Percentiles rank a stretch among this genome's conserved stretches.
Evolutionary conservation across 2,797 vertebrate genomes (phyloP).

Genomic region (Darevskia nairensis): DNA sequence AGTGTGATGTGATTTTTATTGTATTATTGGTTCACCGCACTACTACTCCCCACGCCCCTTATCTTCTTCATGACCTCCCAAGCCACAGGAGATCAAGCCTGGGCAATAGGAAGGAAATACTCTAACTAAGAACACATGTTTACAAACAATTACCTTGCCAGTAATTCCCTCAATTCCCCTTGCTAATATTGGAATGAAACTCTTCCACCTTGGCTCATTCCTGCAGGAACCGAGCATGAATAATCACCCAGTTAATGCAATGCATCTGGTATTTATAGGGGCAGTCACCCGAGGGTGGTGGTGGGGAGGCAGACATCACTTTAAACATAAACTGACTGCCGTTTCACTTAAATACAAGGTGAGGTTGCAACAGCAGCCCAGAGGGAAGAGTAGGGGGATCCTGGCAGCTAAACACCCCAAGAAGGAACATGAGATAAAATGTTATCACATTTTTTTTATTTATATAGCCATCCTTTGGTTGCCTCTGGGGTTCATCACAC

Average conservation of each 20-base stretch:
- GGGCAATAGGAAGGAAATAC: constrained; percentile 56
- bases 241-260: constrained; percentile 70
- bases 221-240: constrained; percentile 53
- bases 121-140: constrained; percentile 72
- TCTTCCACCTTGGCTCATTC: constrained; percentile 63
- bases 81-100: constrained; percentile 40
- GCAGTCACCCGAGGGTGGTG: constrained; percentile 30
- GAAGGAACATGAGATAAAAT: background rate
- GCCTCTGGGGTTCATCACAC: too few relatives aligned
- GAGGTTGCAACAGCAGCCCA: constrained; percentile 65
- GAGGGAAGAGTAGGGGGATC: constrained; percentile 35
- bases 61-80: constrained; percentile 63
- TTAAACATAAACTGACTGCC: constrained; percentile 63
- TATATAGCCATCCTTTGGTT: background rate
- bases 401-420: constrained; percentile 32
- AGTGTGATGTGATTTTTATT: constrained; percentile 74
- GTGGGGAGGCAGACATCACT: constrained; percentile 56
- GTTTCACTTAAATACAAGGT: constrained; percentile 69
- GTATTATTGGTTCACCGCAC: constrained; percentile 68
- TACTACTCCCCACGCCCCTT: background rate
- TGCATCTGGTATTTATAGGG: constrained; percentile 51
- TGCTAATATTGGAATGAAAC: constrained; percentile 66
- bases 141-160: constrained; percentile 59
- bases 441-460: background rate
- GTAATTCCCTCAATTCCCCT: background rate